These are phyloP conservation scores for Globodera rostochiensis DNA, from an alignment of 1,140 invertebrate species.

Conservation along the genomic window DNA sequence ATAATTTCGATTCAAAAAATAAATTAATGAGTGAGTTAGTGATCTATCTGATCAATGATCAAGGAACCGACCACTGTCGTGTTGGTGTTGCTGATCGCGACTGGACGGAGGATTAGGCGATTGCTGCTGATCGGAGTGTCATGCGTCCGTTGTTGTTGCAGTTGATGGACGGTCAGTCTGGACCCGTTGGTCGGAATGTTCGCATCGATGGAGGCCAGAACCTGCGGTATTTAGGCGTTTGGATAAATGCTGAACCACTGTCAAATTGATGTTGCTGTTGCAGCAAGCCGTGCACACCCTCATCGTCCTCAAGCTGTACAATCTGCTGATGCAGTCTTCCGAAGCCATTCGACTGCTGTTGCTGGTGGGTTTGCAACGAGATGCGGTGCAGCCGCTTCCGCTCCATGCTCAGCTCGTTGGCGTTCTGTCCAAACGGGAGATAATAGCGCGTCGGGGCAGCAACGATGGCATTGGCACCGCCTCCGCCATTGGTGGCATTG, in stretches of 20 bases:
- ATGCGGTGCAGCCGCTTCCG: not conserved
- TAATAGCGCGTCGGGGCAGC: not conserved
- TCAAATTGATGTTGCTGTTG: not conserved
- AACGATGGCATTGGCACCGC: not conserved
- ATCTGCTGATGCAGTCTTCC: not conserved
- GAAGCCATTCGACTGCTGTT: not conserved
- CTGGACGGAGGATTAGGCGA: not conserved
- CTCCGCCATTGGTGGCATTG: not conserved
- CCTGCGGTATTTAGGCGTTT: not conserved
- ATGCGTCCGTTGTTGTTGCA: not conserved
- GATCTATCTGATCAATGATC: too few relatives aligned
- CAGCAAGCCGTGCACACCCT: not conserved
- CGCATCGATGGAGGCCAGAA: not conserved
- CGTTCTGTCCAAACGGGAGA: not conserved
- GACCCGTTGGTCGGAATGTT: slow-evolving; percentile 4
- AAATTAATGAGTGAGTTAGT: too few relatives aligned
- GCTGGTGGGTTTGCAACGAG: slow-evolving; percentile 9
- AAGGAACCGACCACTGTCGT: not conserved
- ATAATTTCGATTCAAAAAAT: too few relatives aligned
- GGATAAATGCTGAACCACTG: not conserved
- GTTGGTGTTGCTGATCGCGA: not conserved
- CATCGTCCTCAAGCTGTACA: not conserved
- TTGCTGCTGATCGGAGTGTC: slow-evolving; percentile 5
- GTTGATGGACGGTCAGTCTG: not conserved
- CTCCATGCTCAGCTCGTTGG: slow-evolving; percentile 16